These are phyloP conservation scores for Sorex fumeus DNA, from an alignment of 2,113 vertebrate genomes.

Conservation along the genomic window DNA sequence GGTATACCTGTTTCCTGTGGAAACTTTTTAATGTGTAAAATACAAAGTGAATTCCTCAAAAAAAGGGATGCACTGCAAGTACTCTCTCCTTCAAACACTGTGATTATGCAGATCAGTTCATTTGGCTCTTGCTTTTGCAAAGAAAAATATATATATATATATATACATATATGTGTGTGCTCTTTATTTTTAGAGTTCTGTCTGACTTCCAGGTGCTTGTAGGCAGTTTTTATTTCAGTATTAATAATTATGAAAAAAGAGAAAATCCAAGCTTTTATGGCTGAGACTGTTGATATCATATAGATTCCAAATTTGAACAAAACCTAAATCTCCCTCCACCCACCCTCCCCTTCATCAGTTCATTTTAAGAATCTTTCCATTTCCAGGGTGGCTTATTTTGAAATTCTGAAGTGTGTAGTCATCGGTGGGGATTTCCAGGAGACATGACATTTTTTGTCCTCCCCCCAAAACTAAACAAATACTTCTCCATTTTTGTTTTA, in stretches of 20 bases:
- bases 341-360: neutral
- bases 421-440: slow-evolving; percentile 1
- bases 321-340: neutral
- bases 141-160: too few species aligned
- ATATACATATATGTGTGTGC: too few species aligned
- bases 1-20: neutral
- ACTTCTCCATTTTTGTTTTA: slow-evolving; percentile 37
- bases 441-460: neutral
- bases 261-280: slow-evolving; percentile 22
- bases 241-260: slow-evolving; percentile 15
- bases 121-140: slow-evolving; percentile 29
- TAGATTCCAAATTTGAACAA: slow-evolving; percentile 11
- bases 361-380: neutral
- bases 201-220: neutral
- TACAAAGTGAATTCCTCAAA: neutral
- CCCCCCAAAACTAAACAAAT: slow-evolving; percentile 30
- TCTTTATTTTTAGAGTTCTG: too few species aligned
- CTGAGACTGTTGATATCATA: neutral
- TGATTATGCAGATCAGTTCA: slow-evolving; percentile 19
- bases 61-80: neutral
- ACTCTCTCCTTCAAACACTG: neutral
- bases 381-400: neutral
- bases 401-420: slow-evolving; percentile 1
- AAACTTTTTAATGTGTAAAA: neutral
- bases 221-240: slow-evolving; percentile 42